Evolutionary conservation across 2,113 vertebrate genomes (phyloP).

Genomic region (Toxotes chatareus): DNA sequence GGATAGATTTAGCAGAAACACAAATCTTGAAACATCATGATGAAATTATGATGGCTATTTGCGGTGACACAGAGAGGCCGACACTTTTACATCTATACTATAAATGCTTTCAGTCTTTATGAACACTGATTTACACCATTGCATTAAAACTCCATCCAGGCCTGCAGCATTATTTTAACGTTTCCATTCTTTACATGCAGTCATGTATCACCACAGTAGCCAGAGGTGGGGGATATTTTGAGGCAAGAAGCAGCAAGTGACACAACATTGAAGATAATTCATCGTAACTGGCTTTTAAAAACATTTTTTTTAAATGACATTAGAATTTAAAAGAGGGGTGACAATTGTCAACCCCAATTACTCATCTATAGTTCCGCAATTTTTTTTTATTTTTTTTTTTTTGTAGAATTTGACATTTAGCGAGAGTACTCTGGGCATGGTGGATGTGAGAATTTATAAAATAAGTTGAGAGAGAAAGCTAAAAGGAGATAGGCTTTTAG

Average conservation of each 20-base stretch:
- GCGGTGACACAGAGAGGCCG: not conserved
- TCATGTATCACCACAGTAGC: too few relatives aligned
- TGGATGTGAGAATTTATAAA: not conserved
- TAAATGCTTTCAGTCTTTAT: not conserved
- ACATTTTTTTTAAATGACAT: not conserved
- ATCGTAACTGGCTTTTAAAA: not conserved
- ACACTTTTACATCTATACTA: not conserved
- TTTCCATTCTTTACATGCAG: not conserved
- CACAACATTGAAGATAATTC: not conserved
- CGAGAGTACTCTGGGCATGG: not conserved
- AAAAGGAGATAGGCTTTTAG: slow-evolving; percentile 16
- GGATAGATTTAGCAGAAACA: slow-evolving; percentile 21
- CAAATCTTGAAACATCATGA: not conserved
- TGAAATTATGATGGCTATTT: slow-evolving; percentile 10
- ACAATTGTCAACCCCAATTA: not conserved
- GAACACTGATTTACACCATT: not conserved
- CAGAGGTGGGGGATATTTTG: not conserved
- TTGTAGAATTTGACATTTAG: slow-evolving; percentile 5
- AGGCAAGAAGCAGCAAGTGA: not conserved
- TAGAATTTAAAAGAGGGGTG: not conserved
- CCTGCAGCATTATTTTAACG: not conserved
- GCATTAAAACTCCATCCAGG: not conserved
- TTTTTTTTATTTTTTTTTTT: not conserved
- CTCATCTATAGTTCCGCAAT: not conserved
- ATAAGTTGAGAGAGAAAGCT: not conserved